Conservation (phyloP, 1,140 invertebrate genomes). For the Mactra quadrangularis region DNA sequence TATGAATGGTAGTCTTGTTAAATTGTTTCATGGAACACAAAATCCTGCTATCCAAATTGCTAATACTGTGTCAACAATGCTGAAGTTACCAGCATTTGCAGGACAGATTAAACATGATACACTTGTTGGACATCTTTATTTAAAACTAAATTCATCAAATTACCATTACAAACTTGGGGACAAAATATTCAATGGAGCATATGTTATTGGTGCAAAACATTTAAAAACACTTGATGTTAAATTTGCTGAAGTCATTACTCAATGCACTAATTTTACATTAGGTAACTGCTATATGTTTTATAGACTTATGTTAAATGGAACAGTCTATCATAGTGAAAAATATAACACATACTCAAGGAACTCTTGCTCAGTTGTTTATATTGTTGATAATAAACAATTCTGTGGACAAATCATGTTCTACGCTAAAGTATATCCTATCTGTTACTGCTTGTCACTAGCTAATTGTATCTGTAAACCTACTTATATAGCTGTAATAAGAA, state of each 20-base stretch:
- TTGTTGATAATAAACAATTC: slow-evolving; percentile 1
- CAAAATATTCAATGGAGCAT: slow-evolving; percentile 29
- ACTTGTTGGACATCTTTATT: not conserved
- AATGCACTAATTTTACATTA: slow-evolving; percentile 14
- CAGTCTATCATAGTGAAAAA: slow-evolving; percentile 40
- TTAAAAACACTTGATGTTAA: slow-evolving; percentile 27
- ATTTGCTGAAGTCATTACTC: slow-evolving; percentile 32
- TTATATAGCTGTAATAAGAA: slow-evolving; percentile 36
- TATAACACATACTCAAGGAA: slow-evolving; percentile 34
- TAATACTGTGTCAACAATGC: slow-evolving; percentile 44
- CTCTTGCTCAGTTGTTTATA: slow-evolving; percentile 33
- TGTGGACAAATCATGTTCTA: slow-evolving; percentile 36
- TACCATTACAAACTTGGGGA: too few relatives aligned
- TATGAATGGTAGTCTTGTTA: slow-evolving; percentile 41
- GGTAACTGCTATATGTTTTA: slow-evolving; percentile 38
- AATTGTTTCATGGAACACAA: slow-evolving; percentile 43
- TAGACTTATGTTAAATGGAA: slow-evolving; percentile 31
- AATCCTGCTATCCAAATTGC: slow-evolving; percentile 49
- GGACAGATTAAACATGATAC: not conserved
- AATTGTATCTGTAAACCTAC: slow-evolving; percentile 19
- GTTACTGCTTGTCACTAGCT: slow-evolving; percentile 18
- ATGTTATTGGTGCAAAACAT: slow-evolving; percentile 9
- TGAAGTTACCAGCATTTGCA: slow-evolving; percentile 18
- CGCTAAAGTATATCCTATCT: slow-evolving; percentile 26
- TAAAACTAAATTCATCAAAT: not conserved